These are phyloP conservation scores for Typhlichthys eigenmanni DNA, from an alignment of 2,797 vertebrate species.

Conservation along the genomic window DNA sequence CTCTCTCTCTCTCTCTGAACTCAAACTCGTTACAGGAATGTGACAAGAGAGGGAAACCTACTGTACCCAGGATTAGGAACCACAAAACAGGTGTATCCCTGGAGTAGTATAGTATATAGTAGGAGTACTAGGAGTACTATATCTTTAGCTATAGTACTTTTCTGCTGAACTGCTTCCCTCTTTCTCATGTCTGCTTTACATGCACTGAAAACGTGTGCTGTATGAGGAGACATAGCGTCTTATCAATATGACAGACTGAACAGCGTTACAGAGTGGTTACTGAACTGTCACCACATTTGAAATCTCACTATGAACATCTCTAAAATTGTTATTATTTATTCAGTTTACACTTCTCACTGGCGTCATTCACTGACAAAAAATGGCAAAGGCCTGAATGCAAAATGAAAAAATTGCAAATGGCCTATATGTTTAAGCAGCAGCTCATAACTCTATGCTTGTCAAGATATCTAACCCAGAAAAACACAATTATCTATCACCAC, in stretches of 20 bases:
- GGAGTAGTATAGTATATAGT: slow-evolving; percentile 29
- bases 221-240: not conserved
- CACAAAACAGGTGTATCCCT: slow-evolving; percentile 43
- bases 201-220: not conserved
- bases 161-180: not conserved
- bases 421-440: too few species aligned
- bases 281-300: too few species aligned
- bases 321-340: too few species aligned
- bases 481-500: slow-evolving; percentile 67
- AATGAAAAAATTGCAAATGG: not conserved
- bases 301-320: too few species aligned
- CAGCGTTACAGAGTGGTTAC: not conserved
- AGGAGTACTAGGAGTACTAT: not conserved
- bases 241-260: not conserved
- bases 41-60: slow-evolving; percentile 23
- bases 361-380: too few species aligned
- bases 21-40: slow-evolving; percentile 4
- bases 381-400: too few species aligned
- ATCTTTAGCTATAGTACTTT: not conserved
- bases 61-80: slow-evolving; percentile 43
- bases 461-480: slow-evolving; percentile 38
- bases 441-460: slow-evolving; percentile 37
- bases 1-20: slow-evolving; percentile 15
- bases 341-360: too few species aligned
- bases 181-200: not conserved